Evolutionary conservation across 2,113 vertebrate species (phyloP).

Genomic region (Spea bombifrons): DNA sequence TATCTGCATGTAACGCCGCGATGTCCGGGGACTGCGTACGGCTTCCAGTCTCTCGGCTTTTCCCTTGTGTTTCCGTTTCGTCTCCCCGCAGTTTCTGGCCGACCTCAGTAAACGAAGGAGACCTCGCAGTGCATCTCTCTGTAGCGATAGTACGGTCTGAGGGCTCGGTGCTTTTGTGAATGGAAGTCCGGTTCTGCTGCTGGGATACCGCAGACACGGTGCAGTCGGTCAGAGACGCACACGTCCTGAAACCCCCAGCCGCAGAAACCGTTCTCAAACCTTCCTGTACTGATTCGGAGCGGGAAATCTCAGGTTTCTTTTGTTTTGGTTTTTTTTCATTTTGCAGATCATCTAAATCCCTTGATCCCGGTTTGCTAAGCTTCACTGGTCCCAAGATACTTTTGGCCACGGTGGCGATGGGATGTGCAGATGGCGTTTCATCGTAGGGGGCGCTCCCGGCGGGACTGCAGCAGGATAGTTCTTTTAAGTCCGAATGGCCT

Average conservation of each 20-base stretch:
- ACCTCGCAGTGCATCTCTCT: constrained; percentile 53
- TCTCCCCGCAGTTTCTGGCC: constrained; percentile 52
- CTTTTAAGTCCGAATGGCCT: constrained; percentile 62
- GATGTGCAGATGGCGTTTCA: constrained; percentile 52
- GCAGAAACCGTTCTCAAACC: constrained; percentile 40
- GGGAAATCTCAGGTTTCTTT: constrained; percentile 51
- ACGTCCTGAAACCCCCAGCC: constrained; percentile 5
- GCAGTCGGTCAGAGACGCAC: constrained; percentile 27
- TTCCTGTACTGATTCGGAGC: constrained; percentile 48
- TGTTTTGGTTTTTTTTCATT: constrained; percentile 59
- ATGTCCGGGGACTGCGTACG: constrained; percentile 62
- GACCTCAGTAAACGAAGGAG: constrained; percentile 55
- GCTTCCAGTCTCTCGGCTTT: constrained; percentile 53
- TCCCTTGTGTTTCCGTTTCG: constrained; percentile 31
- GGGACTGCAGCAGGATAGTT: constrained; percentile 46
- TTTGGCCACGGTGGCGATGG: constrained; percentile 66
- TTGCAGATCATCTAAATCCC: constrained; percentile 56
- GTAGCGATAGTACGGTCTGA: constrained; percentile 49
- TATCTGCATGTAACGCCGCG: constrained; percentile 65
- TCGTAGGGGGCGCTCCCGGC: constrained; percentile 38
- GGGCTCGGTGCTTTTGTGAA: constrained; percentile 43
- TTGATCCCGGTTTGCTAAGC: constrained; percentile 59
- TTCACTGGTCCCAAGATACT: constrained; percentile 71
- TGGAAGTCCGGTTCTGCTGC: constrained; percentile 16
- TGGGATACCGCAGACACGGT: constrained; percentile 7